A percentile compares a stretch with the other conserved stretches of the same genome.
Evolutionary conservation across 2,888 invertebrate species (phyloP).

Genomic region (Ischnura elegans): DNA sequence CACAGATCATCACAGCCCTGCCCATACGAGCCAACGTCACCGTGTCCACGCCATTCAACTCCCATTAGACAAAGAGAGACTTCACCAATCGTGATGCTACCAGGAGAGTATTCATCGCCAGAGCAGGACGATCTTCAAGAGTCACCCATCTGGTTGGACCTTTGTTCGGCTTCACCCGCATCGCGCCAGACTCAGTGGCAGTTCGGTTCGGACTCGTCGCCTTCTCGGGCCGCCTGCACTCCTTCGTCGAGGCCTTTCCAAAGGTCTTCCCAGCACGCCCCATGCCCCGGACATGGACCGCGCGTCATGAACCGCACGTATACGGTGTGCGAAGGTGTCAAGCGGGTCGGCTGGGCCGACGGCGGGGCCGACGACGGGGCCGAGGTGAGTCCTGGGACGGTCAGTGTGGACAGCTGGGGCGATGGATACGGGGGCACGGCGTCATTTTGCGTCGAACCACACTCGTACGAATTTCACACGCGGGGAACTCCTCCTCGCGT

Average conservation of each 20-base stretch:
- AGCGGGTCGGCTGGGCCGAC: too few species aligned
- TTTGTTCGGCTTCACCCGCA: neutral
- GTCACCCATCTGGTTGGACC: neutral
- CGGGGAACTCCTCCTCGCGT: neutral
- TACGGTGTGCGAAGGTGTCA: too few species aligned
- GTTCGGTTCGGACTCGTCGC: neutral
- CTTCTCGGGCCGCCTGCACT: too few species aligned
- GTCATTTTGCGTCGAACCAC: neutral
- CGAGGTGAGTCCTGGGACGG: neutral
- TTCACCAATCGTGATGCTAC: neutral
- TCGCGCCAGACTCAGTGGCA: neutral
- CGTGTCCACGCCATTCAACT: neutral
- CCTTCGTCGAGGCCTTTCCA: neutral
- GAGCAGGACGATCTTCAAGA: too few species aligned
- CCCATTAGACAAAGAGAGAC: neutral
- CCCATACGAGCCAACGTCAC: neutral
- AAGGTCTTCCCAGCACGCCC: too few species aligned
- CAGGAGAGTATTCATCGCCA: neutral
- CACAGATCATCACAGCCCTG: neutral
- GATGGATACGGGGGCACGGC: neutral
- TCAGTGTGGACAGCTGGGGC: neutral
- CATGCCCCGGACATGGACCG: too few species aligned
- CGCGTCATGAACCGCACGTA: too few species aligned
- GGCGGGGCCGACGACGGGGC: neutral
- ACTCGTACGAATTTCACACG: neutral